phyloP scores from a whole-genome alignment of 2,797 vertebrate species.

The Philypnodon macrostomus region DNA sequence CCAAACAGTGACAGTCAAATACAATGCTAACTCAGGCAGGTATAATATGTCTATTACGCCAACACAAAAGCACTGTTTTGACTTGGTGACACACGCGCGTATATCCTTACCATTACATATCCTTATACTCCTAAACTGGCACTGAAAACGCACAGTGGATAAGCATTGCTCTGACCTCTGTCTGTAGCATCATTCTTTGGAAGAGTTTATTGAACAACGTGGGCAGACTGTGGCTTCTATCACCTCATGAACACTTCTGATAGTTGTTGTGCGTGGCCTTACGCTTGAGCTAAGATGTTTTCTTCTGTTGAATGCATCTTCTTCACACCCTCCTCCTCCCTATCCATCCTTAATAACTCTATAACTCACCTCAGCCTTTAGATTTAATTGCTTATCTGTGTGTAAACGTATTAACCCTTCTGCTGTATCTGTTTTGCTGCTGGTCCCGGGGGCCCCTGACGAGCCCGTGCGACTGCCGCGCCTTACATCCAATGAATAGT shows the following conservation, averaged over 20 bases:
- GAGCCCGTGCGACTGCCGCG: slow-evolving; percentile 67
- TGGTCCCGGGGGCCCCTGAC: slow-evolving; percentile 65
- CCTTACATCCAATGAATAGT: slow-evolving; percentile 89
- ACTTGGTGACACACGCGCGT: slow-evolving; percentile 15
- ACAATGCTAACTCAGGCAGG: slow-evolving; percentile 19
- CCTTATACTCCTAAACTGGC: slow-evolving; percentile 7
- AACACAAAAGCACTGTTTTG: slow-evolving; percentile 35
- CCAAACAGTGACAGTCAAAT: slow-evolving; percentile 16
- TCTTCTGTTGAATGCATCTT: slow-evolving; percentile 48
- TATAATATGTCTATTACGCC: slow-evolving; percentile 33
- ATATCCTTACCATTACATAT: slow-evolving; percentile 22
- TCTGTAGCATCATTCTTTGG: slow-evolving; percentile 38
- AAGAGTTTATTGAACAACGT: slow-evolving; percentile 55
- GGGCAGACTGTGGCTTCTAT: slow-evolving; percentile 54
- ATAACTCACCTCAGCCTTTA: slow-evolving; percentile 74
- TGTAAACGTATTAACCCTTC: slow-evolving; percentile 73
- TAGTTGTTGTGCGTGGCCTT: slow-evolving; percentile 45
- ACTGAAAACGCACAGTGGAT: slow-evolving; percentile 22
- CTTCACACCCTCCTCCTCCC: slow-evolving; percentile 34
- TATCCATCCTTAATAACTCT: slow-evolving; percentile 71
- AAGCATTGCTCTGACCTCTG: slow-evolving; percentile 47
- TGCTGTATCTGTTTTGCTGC: slow-evolving; percentile 71
- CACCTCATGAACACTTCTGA: slow-evolving; percentile 57
- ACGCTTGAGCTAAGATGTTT: slow-evolving; percentile 48
- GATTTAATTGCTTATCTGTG: slow-evolving; percentile 79